Percentiles rank a stretch among this genome's conserved stretches.
These are phyloP conservation scores for Hydropsyche tenuis DNA, from an alignment of 1,140 invertebrate genomes.

Conservation along the genomic window DNA sequence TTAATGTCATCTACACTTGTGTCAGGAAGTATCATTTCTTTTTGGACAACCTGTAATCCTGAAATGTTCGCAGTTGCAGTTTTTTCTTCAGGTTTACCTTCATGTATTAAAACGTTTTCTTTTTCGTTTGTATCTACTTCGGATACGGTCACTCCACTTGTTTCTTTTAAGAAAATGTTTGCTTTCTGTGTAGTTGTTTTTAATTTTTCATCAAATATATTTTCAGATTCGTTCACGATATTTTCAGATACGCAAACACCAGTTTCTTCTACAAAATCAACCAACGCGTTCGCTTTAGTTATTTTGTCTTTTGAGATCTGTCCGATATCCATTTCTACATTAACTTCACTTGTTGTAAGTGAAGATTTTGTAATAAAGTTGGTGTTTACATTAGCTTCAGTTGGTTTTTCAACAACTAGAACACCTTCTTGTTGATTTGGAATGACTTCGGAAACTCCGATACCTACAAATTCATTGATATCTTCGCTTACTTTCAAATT, in stretches of 20 bases:
- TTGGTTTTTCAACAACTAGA: conserved; percentile 49
- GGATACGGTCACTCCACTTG: conserved; percentile 59
- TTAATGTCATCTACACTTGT: conserved; percentile 56
- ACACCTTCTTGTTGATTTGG: conserved; percentile 49
- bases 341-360: conserved; percentile 51
- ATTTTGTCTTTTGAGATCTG: conserved; percentile 47
- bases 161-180: conserved; percentile 57
- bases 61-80: conserved; percentile 37
- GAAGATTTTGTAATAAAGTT: conserved; percentile 50
- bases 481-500: conserved; percentile 28
- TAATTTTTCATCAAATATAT: conserved; percentile 37
- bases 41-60: conserved; percentile 29
- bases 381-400: conserved; percentile 50
- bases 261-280: conserved; percentile 53
- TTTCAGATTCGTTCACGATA: conserved; percentile 52
- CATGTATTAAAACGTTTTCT: conserved; percentile 48
- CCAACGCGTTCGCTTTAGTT: conserved; percentile 51
- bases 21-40: conserved; percentile 56
- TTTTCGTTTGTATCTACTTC: conserved; percentile 61
- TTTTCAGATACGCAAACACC: conserved; percentile 53
- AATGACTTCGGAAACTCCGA: conserved; percentile 48
- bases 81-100: neutral
- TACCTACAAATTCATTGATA: conserved; percentile 30
- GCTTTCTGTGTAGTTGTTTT: conserved; percentile 54
- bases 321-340: conserved; percentile 50